Evolutionary conservation across 2,797 vertebrate species (phyloP), one percentile per base, ranked within the genome.

Genomic region (Naso thynnoides): DNA sequence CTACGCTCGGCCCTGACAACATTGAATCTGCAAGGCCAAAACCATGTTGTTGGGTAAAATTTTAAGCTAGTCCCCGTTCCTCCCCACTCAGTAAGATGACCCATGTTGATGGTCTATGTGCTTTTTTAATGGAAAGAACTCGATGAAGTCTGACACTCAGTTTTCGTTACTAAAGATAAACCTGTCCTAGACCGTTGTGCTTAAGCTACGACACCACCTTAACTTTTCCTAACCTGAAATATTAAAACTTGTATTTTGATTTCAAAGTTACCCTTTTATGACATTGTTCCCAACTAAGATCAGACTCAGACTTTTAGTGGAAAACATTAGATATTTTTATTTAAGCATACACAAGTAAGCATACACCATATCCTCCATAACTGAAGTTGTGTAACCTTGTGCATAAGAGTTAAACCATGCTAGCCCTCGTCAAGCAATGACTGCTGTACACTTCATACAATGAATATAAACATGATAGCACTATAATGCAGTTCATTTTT

Each of bases 331-430:
- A 81, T 79, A 67, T 61, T 85, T 93, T 81, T 75, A 88, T 92
- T 90, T 68, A 90, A 89, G 89, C 92, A 93, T 90, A 92, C 90
- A 93, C 90, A 91, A 93, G 89, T 89, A 86, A 90, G 86, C 89
- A 88, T 89, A 92, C 90, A 92, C 88, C 72, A 59, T 86, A 70
- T 78, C 89, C 88, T 91, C 85, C 79, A 81, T 83, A 73, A 85
- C 19, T 81, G 85, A 94, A 93, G 89, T 79, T 64, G 89, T 92
- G 87, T 90, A 91, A 91, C 77, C 86, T 92, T 93, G 91, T 94
- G 92, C 89, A 92, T 89, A 91, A 90, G 90, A 87, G 76, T 88
- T 88, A 78, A 90, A 90, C 86, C 89, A 72, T 89, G 90, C 93
- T 93, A 87, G 82, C 90, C 90, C 90, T 89, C 93, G 78, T 87